Evolutionary conservation across 2,888 invertebrate genomes (phyloP).

Genomic region (Heterodera filipjevi): DNA sequence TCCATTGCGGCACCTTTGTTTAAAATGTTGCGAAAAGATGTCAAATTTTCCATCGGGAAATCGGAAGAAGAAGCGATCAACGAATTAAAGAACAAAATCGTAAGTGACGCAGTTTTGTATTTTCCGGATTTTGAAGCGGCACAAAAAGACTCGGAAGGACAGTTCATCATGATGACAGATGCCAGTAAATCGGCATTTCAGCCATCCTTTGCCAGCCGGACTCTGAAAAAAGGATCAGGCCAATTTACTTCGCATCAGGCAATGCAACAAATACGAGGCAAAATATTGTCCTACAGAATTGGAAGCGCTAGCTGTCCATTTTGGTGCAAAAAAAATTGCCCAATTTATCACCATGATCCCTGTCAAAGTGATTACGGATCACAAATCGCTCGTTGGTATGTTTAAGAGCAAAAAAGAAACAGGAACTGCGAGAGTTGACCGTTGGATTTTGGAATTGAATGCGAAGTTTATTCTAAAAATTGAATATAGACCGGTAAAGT

Average conservation of each 20-base stretch:
- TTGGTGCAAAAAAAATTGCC: conserved; percentile 34
- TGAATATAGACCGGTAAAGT: conserved; percentile 3
- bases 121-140: conserved; percentile 47
- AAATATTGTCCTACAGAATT: conserved; percentile 40
- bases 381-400: conserved; percentile 23
- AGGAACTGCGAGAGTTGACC: conserved; percentile 22
- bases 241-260: conserved; percentile 43
- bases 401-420: conserved; percentile 33
- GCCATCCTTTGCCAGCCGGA: conserved; percentile 43
- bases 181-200: conserved; percentile 45
- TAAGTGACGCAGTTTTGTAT: conserved; percentile 16
- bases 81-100: conserved; percentile 35
- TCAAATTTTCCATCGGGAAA: conserved; percentile 36
- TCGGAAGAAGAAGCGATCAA: conserved; percentile 39
- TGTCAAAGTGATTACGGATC: conserved; percentile 26
- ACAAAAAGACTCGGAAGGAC: conserved; percentile 22
- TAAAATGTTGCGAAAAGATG: conserved; percentile 36
- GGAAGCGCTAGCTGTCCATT: conserved; percentile 42
- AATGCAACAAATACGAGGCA: conserved; percentile 38
- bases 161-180: conserved; percentile 46
- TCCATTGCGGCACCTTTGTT: conserved; percentile 38
- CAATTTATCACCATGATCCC: conserved; percentile 34
- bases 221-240: conserved; percentile 35
- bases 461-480: conserved; percentile 19
- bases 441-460: conserved; percentile 11